These are phyloP conservation scores for Characodon lateralis DNA, from an alignment of 2,797 vertebrate species.

Conservation along the genomic window DNA sequence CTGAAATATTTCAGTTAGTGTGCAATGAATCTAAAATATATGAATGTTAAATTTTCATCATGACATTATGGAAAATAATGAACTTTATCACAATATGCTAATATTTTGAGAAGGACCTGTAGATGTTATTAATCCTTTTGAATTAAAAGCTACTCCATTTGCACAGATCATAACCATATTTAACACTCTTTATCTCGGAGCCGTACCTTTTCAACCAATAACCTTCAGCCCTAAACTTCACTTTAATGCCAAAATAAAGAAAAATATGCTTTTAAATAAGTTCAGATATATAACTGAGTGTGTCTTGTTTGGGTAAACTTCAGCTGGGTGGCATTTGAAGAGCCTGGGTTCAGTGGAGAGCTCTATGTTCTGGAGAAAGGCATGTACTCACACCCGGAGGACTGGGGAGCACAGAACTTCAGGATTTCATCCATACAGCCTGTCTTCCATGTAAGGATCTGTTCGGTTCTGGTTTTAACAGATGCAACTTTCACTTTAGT, in stretches of 20 bases:
- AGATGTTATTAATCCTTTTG: neutral
- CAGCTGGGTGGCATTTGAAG: conserved; percentile 96
- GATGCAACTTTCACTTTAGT: neutral
- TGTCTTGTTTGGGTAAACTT: conserved; percentile 7
- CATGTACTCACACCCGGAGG: conserved; percentile 85
- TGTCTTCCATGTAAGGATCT: conserved; percentile 84
- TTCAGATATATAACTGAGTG: neutral
- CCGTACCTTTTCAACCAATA: neutral
- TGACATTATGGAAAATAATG: too few species aligned
- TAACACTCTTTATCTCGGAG: neutral
- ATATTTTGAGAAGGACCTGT: too few species aligned
- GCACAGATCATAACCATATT: neutral
- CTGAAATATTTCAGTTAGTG: too few species aligned
- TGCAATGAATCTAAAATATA: too few species aligned
- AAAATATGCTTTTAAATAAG: neutral
- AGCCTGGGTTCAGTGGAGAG: conserved; percentile 90
- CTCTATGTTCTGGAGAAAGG: conserved; percentile 93
- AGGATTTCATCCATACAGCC: conserved; percentile 92
- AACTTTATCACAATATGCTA: too few species aligned
- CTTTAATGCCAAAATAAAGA: neutral
- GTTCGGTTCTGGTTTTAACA: neutral
- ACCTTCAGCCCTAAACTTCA: neutral
- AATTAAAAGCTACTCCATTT: neutral
- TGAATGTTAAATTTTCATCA: too few species aligned
- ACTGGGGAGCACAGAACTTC: conserved; percentile 88